These are phyloP conservation scores for Drosophila infuscata DNA, from an alignment of 2,888 invertebrate species.

Conservation along the genomic window DNA sequence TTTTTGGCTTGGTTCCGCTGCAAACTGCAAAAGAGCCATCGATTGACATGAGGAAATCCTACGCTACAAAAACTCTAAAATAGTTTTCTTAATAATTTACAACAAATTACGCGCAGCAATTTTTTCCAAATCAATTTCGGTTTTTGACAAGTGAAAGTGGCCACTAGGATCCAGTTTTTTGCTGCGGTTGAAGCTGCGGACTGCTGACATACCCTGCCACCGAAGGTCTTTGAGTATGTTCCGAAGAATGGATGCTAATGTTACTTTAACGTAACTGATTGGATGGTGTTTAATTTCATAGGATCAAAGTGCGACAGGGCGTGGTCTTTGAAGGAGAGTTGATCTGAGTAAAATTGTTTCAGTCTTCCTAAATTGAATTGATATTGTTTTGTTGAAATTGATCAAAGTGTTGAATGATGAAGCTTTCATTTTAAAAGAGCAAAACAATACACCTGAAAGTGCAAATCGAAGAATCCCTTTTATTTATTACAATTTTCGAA, in stretches of 20 bases:
- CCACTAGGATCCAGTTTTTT: slow-evolving; percentile 32
- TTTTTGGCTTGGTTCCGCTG: slow-evolving; percentile 43
- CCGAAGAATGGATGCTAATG: not conserved
- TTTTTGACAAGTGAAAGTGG: slow-evolving; percentile 53
- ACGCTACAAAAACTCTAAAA: slow-evolving; percentile 36
- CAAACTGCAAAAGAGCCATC: slow-evolving; percentile 33
- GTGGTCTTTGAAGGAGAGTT: not conserved
- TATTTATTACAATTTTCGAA: too few species aligned
- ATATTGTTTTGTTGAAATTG: not conserved
- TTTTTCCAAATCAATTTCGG: slow-evolving; percentile 5
- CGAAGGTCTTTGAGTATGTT: not conserved
- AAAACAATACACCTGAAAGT: too few species aligned
- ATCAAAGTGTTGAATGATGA: not conserved
- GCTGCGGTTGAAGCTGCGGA: slow-evolving; percentile 37
- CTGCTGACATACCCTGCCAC: not conserved
- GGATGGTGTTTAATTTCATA: not conserved
- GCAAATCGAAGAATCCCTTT: too few species aligned
- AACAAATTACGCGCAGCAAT: slow-evolving; percentile 44
- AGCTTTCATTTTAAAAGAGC: not conserved
- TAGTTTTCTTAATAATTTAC: slow-evolving; percentile 50
- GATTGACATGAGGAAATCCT: slow-evolving; percentile 56
- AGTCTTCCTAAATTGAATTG: not conserved
- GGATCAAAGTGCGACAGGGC: not conserved
- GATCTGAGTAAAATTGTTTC: not conserved
- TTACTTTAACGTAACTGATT: not conserved